phyloP scores from a whole-genome alignment of 1,140 invertebrate species.

The Caenorhabditis brenneri region DNA sequence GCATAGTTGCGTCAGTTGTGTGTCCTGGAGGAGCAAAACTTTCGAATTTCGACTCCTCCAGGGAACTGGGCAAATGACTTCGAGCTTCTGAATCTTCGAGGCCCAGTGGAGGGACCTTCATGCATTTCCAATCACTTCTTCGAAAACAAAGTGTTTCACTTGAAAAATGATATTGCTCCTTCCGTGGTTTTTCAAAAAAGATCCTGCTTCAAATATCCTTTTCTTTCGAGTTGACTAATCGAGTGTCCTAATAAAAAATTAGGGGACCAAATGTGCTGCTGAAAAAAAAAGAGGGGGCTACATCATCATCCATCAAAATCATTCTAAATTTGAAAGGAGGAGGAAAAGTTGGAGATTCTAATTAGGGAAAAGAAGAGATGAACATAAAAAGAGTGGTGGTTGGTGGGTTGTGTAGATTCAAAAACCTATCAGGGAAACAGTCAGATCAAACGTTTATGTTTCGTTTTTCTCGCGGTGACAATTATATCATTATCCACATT shows the following conservation, averaged over 20 bases:
- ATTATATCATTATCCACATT: constrained; percentile 21
- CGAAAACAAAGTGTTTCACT: neutral
- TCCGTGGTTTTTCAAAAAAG: neutral
- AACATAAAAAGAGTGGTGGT: neutral
- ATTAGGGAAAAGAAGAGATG: neutral
- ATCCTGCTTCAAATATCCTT: neutral
- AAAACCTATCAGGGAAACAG: neutral
- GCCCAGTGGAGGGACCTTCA: neutral
- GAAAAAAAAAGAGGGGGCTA: neutral
- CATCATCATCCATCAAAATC: constrained; percentile 6
- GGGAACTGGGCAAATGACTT: neutral
- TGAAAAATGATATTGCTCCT: constrained; percentile 25
- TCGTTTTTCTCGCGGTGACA: neutral
- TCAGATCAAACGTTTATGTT: neutral
- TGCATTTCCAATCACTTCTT: constrained; percentile 31
- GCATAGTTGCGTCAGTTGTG: neutral
- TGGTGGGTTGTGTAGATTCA: neutral
- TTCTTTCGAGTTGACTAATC: neutral
- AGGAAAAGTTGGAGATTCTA: neutral
- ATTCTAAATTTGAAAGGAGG: neutral
- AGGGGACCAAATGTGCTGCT: neutral
- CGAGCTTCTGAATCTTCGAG: neutral
- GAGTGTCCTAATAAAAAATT: constrained; percentile 4
- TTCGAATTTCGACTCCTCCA: neutral
- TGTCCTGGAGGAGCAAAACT: neutral